Evolutionary conservation across 2,113 vertebrate genomes (phyloP).

Genomic region (Phalacrocorax carbo): DNA sequence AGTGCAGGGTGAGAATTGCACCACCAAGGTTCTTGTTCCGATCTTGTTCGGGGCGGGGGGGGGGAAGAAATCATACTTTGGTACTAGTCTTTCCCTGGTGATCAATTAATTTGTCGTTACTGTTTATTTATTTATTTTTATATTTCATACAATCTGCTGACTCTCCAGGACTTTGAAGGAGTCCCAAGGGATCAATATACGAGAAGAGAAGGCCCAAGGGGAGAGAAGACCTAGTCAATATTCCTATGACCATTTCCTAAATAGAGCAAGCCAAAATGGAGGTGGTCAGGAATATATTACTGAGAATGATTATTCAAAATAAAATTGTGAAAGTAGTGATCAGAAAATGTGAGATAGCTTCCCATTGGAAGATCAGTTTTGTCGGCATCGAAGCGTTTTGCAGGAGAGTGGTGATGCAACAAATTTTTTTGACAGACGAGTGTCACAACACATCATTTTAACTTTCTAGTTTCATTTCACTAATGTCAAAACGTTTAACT

Average conservation of each 20-base stretch:
- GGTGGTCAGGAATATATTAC: background rate
- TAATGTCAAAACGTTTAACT: conserved; percentile 55
- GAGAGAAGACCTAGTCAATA: background rate
- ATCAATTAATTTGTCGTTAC: conserved; percentile 1
- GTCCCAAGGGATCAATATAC: background rate
- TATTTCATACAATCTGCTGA: background rate
- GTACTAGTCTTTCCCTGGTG: background rate
- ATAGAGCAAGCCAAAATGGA: background rate
- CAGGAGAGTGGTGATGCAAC: background rate
- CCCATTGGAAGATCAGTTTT: background rate
- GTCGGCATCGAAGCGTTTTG: background rate
- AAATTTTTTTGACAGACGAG: background rate
- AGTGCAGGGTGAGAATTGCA: background rate
- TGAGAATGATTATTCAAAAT: background rate
- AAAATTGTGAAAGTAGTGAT: background rate
- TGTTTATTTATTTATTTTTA: conserved; percentile 1
- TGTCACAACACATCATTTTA: conserved; percentile 45
- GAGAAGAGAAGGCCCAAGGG: background rate
- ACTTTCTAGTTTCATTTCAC: conserved; percentile 27
- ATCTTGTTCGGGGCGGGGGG: background rate
- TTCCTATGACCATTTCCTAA: background rate
- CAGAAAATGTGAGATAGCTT: background rate
- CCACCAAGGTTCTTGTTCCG: rapidly evolving
- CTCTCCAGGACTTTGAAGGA: background rate
- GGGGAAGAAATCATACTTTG: background rate